phyloP scores from a whole-genome alignment of 2,113 vertebrate genomes.

The Halichoeres trimaculatus region DNA sequence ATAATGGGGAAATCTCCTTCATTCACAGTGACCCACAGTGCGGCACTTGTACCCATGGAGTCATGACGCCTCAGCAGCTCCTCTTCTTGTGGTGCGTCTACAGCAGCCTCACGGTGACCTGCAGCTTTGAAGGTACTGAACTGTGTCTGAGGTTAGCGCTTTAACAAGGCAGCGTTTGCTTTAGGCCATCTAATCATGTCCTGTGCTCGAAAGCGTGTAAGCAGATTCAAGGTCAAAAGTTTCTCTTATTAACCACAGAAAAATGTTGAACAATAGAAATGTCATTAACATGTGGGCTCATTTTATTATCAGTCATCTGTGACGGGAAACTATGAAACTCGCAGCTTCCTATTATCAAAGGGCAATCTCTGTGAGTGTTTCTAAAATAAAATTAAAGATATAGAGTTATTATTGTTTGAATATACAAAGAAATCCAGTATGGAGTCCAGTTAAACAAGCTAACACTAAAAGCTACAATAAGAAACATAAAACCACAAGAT shows the following conservation, averaged over 20 bases:
- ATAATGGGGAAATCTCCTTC: background rate
- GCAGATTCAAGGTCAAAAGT: background rate
- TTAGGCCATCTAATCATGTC: background rate
- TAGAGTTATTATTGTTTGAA: too few species aligned
- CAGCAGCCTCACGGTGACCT: background rate
- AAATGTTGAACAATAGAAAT: constrained; percentile 21
- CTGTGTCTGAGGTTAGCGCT: background rate
- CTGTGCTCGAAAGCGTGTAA: background rate
- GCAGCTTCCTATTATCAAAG: too few species aligned
- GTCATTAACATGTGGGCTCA: too few species aligned
- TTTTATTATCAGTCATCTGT: background rate
- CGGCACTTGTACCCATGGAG: background rate
- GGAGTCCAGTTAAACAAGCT: too few species aligned
- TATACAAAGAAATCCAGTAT: too few species aligned
- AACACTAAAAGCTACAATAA: too few species aligned
- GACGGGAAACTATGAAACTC: too few species aligned
- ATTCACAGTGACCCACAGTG: constrained; percentile 5
- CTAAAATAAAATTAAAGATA: too few species aligned
- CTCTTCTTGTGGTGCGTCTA: constrained; percentile 39
- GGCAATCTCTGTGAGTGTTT: too few species aligned
- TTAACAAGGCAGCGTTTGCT: background rate
- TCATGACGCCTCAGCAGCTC: constrained; percentile 39
- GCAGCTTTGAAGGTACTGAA: constrained; percentile 29
- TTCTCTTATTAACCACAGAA: constrained; percentile 3
- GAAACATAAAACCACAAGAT: too few species aligned